Evolutionary conservation across 2,113 vertebrate species (phyloP).

Genomic region (Etheostoma spectabile): DNA sequence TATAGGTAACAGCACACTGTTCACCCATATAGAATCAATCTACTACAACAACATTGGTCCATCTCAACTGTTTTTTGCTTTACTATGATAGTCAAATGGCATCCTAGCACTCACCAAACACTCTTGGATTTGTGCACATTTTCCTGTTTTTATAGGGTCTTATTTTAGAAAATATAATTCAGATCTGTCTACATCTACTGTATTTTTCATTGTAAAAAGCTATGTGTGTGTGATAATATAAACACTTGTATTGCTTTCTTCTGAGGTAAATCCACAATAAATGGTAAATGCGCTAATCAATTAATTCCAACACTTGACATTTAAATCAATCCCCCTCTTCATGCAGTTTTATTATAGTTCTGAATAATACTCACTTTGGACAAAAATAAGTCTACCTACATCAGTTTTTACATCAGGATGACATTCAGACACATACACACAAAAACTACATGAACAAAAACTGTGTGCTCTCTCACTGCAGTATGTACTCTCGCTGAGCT

Average conservation of each 20-base stretch:
- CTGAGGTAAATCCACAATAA: neutral
- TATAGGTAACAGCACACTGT: neutral
- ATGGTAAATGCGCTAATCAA: neutral
- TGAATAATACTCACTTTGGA: neutral
- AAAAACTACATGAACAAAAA: neutral
- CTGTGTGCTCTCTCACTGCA: neutral
- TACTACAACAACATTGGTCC: neutral
- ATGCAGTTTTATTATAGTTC: neutral
- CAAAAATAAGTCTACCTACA: neutral
- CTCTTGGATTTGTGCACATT: neutral
- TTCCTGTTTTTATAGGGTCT: neutral
- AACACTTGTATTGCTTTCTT: neutral
- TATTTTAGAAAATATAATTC: neutral
- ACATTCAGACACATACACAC: neutral
- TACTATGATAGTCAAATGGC: neutral
- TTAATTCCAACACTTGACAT: neutral
- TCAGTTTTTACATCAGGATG: neutral
- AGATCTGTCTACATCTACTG: neutral
- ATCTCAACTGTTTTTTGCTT: neutral
- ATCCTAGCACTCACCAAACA: neutral
- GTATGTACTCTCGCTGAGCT: neutral
- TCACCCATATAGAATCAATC: neutral
- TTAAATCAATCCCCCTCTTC: neutral
- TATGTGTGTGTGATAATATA: neutral
- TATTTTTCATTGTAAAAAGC: neutral